Base-by-base conservation (phyloP, 1,140 invertebrate genomes). In the Drosophila sp. region DNA sequence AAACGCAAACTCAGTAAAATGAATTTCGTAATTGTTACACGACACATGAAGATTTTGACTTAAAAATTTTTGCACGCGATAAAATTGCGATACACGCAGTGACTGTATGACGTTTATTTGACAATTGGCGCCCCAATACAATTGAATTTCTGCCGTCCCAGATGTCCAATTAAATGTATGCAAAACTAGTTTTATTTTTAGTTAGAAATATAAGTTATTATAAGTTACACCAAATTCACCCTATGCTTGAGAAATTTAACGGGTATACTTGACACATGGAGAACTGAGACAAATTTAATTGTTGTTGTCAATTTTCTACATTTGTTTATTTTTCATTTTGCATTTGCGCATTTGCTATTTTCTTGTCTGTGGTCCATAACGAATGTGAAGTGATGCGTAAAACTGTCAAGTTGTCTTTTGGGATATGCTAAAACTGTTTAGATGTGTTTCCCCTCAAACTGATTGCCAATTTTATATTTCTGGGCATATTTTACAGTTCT, bases 111-210 rank as follows among this genome's bases (percentile, higher is more conserved):
- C 63, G 70, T 69, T 74, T 67, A 57, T 27, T 27, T 53, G 40
- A 11, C 45, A 38, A 59, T 67, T 67, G 27, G 32, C 29, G 40
- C 25, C 25, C 40, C 46, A 61, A 9, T 51, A 8, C 61, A 66
- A 11, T 18, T 64, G 56, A 62, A 74, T 51, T 59, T 70, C 57
- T 67, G 27, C 7, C 58, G 14, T 46, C 43, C 58, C 80, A 80
- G 72, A 76, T 83, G 80, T 65, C 77, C 63, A 84, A 84, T 80
- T 84, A 76, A 14, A 45, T 45, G 16, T 80, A 70, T 62, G 43
- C 46, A 13, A 69, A 59, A 46, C 29, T 82, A 71, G 71, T 58
- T 78, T 66, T 62, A 61, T 76, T 51, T 78, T 67, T 62, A 57
- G 45, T 41, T 1, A 6, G 27, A 41, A 58, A 41, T 8, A 7